Conservation (phyloP, 2,888 invertebrate species). For the Zeuzera pyrina region DNA sequence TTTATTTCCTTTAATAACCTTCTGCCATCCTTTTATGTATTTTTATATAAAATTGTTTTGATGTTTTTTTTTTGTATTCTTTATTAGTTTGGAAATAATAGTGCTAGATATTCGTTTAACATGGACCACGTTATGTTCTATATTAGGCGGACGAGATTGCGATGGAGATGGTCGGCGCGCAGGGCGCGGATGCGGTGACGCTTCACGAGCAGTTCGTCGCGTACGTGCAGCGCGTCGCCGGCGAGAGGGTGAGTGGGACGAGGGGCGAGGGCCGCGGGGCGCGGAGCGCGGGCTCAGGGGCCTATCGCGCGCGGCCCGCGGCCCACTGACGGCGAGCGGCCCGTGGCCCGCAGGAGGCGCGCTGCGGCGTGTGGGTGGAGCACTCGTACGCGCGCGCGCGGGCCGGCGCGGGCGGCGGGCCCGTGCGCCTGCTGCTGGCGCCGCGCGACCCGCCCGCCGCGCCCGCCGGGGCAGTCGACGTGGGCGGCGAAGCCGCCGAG, state of each 20-base stretch:
- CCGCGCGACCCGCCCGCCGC: slow-evolving; percentile 18
- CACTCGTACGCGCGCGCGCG: slow-evolving; percentile 49
- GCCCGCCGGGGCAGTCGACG: slow-evolving; percentile 11
- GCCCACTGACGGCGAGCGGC: too few relatives aligned
- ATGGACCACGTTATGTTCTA: too few relatives aligned
- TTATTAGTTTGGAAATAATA: slow-evolving; percentile 1
- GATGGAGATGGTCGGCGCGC: slow-evolving; percentile 4
- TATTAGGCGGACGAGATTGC: slow-evolving; percentile 3
- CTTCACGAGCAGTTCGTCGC: slow-evolving; percentile 50
- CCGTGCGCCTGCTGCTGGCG: slow-evolving; percentile 29
- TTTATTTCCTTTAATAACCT: too few relatives aligned
- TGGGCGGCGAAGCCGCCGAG: slow-evolving; percentile 12
- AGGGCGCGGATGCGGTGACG: slow-evolving; percentile 16
- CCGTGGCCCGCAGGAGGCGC: slow-evolving; percentile 17
- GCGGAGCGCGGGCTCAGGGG: not conserved
- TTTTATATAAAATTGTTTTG: not conserved
- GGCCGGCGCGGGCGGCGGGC: slow-evolving; percentile 17
- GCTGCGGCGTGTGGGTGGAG: slow-evolving; percentile 46
- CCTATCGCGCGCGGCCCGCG: not conserved
- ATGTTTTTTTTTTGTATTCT: not conserved
- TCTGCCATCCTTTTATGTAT: not conserved
- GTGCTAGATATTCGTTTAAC: too few relatives aligned
- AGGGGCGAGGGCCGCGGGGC: slow-evolving; percentile 6
- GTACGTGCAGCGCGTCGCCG: slow-evolving; percentile 37
- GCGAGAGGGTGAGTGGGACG: slow-evolving; percentile 24